Conservation (phyloP, 2,797 vertebrate species). For the Champsocephalus esox region DNA sequence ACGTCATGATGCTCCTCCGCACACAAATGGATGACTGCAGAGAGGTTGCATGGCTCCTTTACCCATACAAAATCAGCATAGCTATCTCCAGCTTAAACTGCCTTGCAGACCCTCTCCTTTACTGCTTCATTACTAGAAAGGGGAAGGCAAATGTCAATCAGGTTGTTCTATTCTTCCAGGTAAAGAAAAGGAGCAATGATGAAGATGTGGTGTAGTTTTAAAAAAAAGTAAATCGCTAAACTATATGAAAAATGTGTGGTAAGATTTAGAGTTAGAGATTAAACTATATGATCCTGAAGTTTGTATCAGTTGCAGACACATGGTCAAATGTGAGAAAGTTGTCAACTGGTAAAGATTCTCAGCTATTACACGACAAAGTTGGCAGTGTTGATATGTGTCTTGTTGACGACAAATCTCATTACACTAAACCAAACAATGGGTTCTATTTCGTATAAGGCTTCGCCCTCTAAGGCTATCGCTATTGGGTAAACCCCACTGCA, state of each 20-base stretch:
- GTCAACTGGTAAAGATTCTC: background rate
- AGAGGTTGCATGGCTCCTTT: constrained; percentile 47
- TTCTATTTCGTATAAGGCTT: background rate
- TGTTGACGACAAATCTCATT: background rate
- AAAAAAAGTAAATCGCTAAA: background rate
- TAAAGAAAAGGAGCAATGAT: constrained; percentile 35
- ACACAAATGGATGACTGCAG: constrained; percentile 67
- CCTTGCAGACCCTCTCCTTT: constrained; percentile 90
- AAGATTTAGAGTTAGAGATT: background rate
- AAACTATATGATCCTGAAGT: background rate
- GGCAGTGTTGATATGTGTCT: background rate
- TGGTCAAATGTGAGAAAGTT: background rate
- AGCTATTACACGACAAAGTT: background rate
- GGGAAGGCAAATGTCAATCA: constrained; percentile 71
- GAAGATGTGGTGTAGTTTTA: constrained; percentile 22
- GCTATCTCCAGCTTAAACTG: constrained; percentile 89
- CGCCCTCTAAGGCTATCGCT: too few species aligned
- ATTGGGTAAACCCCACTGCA: too few species aligned
- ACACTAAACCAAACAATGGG: background rate
- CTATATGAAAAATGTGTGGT: background rate
- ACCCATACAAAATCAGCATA: constrained; percentile 84
- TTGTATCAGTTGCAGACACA: background rate
- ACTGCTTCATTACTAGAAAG: constrained; percentile 90
- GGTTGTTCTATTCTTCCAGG: constrained; percentile 53
- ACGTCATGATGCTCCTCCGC: constrained; percentile 85